Evolutionary conservation across 2,888 invertebrate species (phyloP).

Genomic region (Imbricaverruca yamaguchii): DNA sequence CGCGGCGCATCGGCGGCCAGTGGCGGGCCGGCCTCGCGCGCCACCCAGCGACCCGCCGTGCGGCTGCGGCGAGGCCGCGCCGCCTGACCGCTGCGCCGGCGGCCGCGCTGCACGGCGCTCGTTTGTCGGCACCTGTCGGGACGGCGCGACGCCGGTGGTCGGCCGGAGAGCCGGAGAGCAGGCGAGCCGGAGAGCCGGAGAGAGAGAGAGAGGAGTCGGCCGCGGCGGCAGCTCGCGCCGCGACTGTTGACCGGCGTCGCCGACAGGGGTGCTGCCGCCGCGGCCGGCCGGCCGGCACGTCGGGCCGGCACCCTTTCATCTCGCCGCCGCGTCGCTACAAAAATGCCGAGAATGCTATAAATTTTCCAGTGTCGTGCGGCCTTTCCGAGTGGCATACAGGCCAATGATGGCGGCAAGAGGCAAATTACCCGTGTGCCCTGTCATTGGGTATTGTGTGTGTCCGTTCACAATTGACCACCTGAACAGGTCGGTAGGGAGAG

Average conservation of each 20-base stretch:
- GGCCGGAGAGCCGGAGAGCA: background rate
- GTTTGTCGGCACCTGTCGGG: background rate
- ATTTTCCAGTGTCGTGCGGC: constrained; percentile 1
- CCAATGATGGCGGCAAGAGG: constrained; percentile 9
- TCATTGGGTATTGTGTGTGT: background rate
- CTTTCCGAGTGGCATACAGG: background rate
- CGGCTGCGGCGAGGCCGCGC: background rate
- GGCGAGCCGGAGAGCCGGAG: background rate
- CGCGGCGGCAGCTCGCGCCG: too few relatives aligned
- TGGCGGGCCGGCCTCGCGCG: too few relatives aligned
- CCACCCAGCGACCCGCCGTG: too few relatives aligned
- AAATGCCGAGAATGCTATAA: constrained; percentile 16
- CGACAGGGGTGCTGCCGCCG: background rate
- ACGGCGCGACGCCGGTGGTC: background rate
- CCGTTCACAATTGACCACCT: background rate
- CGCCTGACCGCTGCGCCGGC: background rate
- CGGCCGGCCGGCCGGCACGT: background rate
- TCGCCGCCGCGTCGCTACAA: background rate
- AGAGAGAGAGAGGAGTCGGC: too few relatives aligned
- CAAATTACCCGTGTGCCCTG: constrained; percentile 9
- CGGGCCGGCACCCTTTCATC: background rate
- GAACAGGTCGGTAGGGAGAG: background rate
- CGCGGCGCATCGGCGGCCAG: too few relatives aligned
- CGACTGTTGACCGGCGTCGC: background rate
- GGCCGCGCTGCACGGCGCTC: background rate